phyloP scores from a whole-genome alignment of 2,113 vertebrate genomes.

The Notechis scutatus region DNA sequence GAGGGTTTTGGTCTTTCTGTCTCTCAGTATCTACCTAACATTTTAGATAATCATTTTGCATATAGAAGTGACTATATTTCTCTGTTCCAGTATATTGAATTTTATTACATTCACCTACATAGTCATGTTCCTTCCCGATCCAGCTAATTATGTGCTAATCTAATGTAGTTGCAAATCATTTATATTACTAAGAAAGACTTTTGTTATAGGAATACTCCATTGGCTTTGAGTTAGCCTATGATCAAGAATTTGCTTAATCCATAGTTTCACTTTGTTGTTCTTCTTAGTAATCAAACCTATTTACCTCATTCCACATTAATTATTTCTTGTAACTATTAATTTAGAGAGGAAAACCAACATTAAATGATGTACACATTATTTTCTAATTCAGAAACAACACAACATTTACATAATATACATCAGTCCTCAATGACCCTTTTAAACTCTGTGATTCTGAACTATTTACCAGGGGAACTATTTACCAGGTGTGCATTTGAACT shows the following conservation, averaged over 20 bases:
- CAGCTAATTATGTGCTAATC: neutral
- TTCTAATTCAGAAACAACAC: neutral
- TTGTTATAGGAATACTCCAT: neutral
- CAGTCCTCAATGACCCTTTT: neutral
- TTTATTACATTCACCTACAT: neutral
- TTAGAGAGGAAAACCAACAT: neutral
- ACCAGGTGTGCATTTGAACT: neutral
- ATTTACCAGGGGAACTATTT: neutral
- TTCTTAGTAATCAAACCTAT: neutral
- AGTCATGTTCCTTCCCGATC: neutral
- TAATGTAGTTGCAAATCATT: neutral
- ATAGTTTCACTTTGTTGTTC: neutral
- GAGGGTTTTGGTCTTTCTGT: neutral
- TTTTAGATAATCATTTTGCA: neutral
- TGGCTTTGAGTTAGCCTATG: neutral
- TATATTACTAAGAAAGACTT: neutral
- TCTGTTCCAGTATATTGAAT: neutral
- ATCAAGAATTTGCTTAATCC: neutral
- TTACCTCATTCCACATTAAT: neutral
- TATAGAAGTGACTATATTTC: neutral
- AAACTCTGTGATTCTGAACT: neutral
- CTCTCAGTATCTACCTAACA: fast-evolving
- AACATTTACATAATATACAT: neutral
- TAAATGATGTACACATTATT: neutral
- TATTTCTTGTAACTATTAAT: neutral